Conservation (phyloP, 30 jellyfish, hydroid and myxozoan genomes). For the Phacellophora camtschatica region DNA sequence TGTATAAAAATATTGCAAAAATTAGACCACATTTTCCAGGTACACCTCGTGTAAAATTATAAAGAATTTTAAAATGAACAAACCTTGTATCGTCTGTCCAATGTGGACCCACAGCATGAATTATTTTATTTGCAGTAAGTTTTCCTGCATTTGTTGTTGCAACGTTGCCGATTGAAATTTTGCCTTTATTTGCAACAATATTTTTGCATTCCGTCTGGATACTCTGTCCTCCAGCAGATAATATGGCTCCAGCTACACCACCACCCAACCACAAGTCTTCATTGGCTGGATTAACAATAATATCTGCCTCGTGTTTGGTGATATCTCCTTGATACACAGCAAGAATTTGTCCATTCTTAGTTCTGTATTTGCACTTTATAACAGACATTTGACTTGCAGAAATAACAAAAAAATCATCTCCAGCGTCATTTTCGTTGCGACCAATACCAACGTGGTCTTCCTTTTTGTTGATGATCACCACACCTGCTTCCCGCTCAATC, state of each 20-base stretch:
- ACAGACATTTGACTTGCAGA: neutral
- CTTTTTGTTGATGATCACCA: slow-evolving; percentile 2
- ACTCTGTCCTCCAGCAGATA: slow-evolving; percentile 7
- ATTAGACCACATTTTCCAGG: no score
- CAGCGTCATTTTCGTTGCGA: neutral
- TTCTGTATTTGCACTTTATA: neutral
- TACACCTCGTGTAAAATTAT: no score
- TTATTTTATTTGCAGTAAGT: neutral
- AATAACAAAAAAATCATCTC: neutral
- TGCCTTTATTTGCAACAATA: neutral
- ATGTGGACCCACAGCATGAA: slow-evolving; percentile 49
- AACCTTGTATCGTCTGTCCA: slow-evolving; percentile 1
- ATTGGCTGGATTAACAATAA: slow-evolving; percentile 40
- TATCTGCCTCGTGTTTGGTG: slow-evolving; percentile 21
- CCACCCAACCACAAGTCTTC: slow-evolving; percentile 3
- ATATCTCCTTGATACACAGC: slow-evolving; percentile 43
- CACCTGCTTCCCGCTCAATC: slow-evolving; percentile 1
- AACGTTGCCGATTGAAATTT: neutral
- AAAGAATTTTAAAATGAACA: no score
- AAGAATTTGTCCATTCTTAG: neutral
- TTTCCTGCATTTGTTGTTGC: slow-evolving; percentile 37
- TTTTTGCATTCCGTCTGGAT: slow-evolving; percentile 37
- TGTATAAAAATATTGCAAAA: no score
- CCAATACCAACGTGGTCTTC: neutral
- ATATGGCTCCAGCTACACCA: slow-evolving; percentile 50